A percentile compares a stretch with the other conserved stretches of the same genome.
Evolutionary conservation across 2,113 vertebrate genomes (phyloP).

Genomic region (Anseranas semipalmata): DNA sequence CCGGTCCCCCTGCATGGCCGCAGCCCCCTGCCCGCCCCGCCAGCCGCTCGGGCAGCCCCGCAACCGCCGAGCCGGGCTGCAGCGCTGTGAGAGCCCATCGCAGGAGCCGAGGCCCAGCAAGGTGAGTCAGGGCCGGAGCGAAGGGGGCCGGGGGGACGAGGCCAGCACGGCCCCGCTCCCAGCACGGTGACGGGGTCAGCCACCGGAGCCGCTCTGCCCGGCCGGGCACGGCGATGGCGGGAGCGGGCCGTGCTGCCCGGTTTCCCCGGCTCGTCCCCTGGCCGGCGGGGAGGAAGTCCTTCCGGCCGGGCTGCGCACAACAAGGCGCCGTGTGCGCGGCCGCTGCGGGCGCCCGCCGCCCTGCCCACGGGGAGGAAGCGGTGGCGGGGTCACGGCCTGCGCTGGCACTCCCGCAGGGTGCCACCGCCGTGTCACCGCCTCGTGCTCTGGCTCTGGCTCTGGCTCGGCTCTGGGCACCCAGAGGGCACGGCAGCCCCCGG

Average conservation of each 20-base stretch:
- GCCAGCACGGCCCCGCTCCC: background rate
- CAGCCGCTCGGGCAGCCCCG: background rate
- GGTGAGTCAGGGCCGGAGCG: constrained; percentile 18
- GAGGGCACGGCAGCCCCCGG: background rate
- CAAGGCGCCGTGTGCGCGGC: constrained; percentile 12
- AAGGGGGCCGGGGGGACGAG: background rate
- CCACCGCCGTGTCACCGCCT: background rate
- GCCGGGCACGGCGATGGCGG: background rate
- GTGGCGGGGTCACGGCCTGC: background rate
- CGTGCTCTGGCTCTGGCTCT: background rate
- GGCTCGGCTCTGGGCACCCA: background rate
- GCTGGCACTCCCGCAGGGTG: background rate
- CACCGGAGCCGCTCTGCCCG: background rate
- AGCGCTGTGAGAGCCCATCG: constrained; percentile 1
- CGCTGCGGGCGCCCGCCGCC: background rate
- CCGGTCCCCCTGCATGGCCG: constrained; percentile 40
- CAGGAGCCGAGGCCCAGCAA: background rate
- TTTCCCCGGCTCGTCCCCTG: background rate
- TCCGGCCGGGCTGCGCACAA: background rate
- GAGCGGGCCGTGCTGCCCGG: background rate
- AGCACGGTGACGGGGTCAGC: background rate
- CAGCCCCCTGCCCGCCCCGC: background rate
- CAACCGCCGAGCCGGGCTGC: background rate
- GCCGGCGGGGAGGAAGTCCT: constrained; percentile 2
- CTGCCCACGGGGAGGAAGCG: constrained; percentile 59